Evolutionary conservation across 2,888 invertebrate genomes (phyloP), one percentile per base, ranked within the genome.

Genomic region (Trachelus iudaicus): DNA sequence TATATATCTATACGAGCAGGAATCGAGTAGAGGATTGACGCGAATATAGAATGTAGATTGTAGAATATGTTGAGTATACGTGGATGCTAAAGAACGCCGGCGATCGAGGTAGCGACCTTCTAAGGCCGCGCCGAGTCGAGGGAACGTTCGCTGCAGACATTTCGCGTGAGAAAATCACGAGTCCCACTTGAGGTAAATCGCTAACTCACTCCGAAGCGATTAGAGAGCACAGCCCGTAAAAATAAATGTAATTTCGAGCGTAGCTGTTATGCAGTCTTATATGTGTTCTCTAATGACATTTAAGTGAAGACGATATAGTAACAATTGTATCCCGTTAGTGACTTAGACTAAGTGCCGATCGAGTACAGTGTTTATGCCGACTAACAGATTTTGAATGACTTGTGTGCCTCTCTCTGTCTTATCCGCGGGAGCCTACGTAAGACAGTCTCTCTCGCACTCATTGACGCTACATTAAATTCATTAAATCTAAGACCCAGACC

Each of bases 81-180:
- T 80, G 86, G 88, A 89, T 88, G 89, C 89, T 88, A 86, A 89
- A 89, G 89, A 89, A 90, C 89, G 89, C 87, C 89, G 86, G 88
- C 87, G 56, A 56, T 82, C 85, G 84, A 86, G 87, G 86, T 87
- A 89, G 88, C 88, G 88, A 88, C 89, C 89, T 89, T 89, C 89
- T 89, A 89, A 89, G 89, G 89, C 88, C 88, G 88, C 87, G 88
- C 83, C 83, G 83, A 87, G 82, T 84, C 81, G 84, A 71, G 31
- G 33, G 71, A 71, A 71, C 33, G 71, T 34, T 71, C 34, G 71
- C 71, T 34, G 56, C 23, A 56, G 56, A 56, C 56, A 56, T 56
- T 56, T 56, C 56, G 23, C 56, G 56, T 56, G 56, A 56, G 56
- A 56, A 56, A 56, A 56, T 23, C 23, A 56, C 56, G 56, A 56